Base-by-base conservation (phyloP, 2,113 vertebrate species). In the Syngnathus scovelli region DNA sequence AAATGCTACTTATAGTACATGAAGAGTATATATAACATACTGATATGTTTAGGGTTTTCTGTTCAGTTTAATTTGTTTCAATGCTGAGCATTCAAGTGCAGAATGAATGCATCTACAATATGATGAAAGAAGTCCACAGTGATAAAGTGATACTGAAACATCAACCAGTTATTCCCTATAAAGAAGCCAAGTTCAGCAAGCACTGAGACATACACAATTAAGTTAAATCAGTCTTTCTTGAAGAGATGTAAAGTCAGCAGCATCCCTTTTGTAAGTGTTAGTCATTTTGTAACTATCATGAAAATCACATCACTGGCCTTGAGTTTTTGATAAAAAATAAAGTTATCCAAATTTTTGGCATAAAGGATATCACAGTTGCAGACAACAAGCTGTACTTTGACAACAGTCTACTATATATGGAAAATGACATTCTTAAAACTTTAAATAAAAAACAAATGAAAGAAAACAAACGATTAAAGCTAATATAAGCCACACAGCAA, bases 11-110 rank as follows among this genome's bases (percentile, higher is more conserved):
- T 70, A 68, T 68, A n/a, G n/a, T n/a, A 78, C 69, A 80, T 59
- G 69, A 79, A 61, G 74, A 75, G 76, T 70, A 66, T 58, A 39
- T 41, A 61, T 33, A 41, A 23, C 38, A 43, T 15, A 43, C 41
- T 23, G 55, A 33, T 33, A 36, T 33, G 23, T 27, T 55, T 27
- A 21, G 7, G 60, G n/a, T 62, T 44, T 15, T 61, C 18, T 55
- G 52, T 55, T 55, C 41, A 43, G 41, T 43, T 43, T 43, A 8
- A 43, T 43, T 43, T 23, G 39, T 69, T 78, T 85, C 83, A 85
- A 78, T 84, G 85, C 73, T 81, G 59, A 60, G 51, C 64, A 64
- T 87, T 89, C 84, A 87, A 87, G 85, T 89, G 86, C 55, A 65
- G 81, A 64, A 77, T 78, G 68, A 86, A 85, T 77, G 82, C 83